A percentile compares a stretch with the other conserved stretches of the same genome.
Evolutionary conservation across 2,888 invertebrate species (phyloP).

Genomic region (Ophioninae sp.): DNA sequence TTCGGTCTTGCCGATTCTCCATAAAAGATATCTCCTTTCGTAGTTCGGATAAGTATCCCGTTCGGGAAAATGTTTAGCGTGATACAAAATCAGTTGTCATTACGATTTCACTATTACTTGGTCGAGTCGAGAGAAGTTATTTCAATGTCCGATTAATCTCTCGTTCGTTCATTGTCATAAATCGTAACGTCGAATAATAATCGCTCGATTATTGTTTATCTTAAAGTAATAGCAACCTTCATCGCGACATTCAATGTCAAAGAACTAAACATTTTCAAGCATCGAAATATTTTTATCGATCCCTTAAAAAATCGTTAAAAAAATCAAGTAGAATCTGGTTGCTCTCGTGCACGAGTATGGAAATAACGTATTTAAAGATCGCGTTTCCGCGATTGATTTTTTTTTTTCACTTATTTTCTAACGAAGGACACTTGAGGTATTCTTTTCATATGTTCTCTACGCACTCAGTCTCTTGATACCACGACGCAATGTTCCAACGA

Average conservation of each 20-base stretch:
- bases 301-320: neutral
- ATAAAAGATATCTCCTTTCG: conserved; percentile 45
- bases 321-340: conserved; percentile 3
- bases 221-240: conserved; percentile 10
- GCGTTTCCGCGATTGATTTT: conserved; percentile 8
- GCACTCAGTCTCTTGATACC: conserved; percentile 5
- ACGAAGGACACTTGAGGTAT: conserved; percentile 43
- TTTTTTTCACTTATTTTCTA: neutral
- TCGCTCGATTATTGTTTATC: neutral
- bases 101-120: conserved; percentile 36
- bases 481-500: neutral
- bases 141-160: conserved; percentile 65
- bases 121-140: too few relatives aligned
- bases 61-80: conserved; percentile 65
- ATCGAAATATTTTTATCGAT: neutral
- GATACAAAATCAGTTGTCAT: conserved; percentile 70
- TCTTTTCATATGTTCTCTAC: conserved; percentile 9
- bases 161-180: neutral
- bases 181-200: neutral
- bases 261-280: too few relatives aligned
- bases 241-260: conserved; percentile 43
- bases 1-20: conserved; percentile 11
- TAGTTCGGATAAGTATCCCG: conserved; percentile 62
- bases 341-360: neutral
- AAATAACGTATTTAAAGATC: neutral